Conservation (phyloP, 2,113 vertebrate genomes). For the Macquaria australasica region DNA sequence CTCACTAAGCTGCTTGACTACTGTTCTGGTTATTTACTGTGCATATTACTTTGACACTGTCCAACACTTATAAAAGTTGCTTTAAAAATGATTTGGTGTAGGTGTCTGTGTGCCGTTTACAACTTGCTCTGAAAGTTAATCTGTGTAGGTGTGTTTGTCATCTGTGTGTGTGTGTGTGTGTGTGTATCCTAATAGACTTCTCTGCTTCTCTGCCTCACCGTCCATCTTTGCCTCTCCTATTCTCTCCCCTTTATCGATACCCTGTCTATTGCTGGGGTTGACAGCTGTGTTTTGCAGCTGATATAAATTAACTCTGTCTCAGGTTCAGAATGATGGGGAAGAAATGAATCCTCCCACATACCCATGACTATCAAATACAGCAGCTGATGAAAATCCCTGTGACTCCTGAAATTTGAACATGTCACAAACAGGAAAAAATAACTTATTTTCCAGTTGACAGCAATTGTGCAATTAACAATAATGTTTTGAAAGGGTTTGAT, state of each 20-base stretch:
- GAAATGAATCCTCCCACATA: constrained; percentile 30
- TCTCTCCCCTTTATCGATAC: constrained; percentile 48
- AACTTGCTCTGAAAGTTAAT: constrained; percentile 9
- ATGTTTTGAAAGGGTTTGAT: background rate
- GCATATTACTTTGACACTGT: constrained; percentile 24
- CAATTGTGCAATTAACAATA: background rate
- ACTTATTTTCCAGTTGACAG: background rate
- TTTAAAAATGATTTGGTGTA: constrained; percentile 37
- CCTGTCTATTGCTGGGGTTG: constrained; percentile 39
- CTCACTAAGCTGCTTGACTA: constrained; percentile 21
- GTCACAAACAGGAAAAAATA: background rate
- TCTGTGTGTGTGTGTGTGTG: background rate
- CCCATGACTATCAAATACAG: constrained; percentile 10
- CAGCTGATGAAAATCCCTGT: constrained; percentile 13
- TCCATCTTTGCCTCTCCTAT: constrained; percentile 25
- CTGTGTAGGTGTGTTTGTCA: constrained; percentile 7
- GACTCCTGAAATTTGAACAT: background rate
- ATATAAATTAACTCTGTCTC: constrained; percentile 32
- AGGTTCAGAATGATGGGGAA: constrained; percentile 29
- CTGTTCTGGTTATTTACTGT: constrained; percentile 19
- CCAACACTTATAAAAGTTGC: background rate
- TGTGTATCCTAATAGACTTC: background rate
- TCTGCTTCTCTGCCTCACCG: background rate
- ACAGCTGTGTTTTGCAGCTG: constrained; percentile 46
- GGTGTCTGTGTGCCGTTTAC: constrained; percentile 37